Percentiles rank a stretch among this genome's conserved stretches.
Conservation (phyloP, 1,140 invertebrate species). For the Euschistus heros region DNA sequence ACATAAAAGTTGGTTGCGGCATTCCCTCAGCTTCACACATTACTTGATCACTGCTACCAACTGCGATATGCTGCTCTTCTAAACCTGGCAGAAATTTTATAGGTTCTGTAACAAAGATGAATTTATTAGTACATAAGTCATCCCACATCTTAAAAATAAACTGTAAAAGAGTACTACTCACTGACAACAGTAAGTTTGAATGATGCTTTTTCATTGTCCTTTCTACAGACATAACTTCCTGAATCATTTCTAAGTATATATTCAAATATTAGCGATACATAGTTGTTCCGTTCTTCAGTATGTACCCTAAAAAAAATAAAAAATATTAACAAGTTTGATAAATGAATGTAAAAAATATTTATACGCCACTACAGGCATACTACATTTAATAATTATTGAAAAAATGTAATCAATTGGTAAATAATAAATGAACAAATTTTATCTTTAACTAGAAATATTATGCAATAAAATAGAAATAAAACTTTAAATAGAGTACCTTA, state of each 20-base stretch:
- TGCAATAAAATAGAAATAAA: background rate
- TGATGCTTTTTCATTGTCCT: background rate
- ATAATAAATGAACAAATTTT: background rate
- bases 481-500: background rate
- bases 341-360: background rate
- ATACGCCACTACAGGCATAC: background rate
- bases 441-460: background rate
- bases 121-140: background rate
- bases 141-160: background rate
- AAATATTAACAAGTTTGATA: background rate
- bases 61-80: background rate
- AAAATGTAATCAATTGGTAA: background rate
- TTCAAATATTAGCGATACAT: slow-evolving; percentile 4
- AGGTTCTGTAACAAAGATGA: background rate
- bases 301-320: slow-evolving; percentile 1
- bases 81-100: background rate
- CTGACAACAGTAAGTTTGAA: slow-evolving; percentile 7
- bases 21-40: slow-evolving; percentile 19
- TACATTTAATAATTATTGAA: background rate
- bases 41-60: background rate
- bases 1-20: slow-evolving; percentile 16
- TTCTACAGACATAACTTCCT: background rate
- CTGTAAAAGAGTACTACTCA: background rate
- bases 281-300: background rate
- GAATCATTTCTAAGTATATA: background rate